Evolutionary conservation across 2,113 vertebrate genomes (phyloP).

Genomic region (Rhabdomys dilectus): DNA sequence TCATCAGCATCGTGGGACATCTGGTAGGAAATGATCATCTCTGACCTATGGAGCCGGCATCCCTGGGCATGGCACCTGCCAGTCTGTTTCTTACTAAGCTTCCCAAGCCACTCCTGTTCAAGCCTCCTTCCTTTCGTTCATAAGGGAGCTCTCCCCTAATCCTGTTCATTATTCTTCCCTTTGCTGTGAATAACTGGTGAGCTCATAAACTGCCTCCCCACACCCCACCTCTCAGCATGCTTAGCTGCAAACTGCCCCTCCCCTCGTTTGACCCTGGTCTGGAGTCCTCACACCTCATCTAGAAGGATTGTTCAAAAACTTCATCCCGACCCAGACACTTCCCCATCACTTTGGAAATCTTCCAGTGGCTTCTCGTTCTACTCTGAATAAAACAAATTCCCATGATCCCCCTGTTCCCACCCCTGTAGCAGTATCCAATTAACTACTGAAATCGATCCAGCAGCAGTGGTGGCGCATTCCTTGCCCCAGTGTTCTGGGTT

Average conservation of each 20-base stretch:
- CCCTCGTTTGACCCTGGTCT: neutral
- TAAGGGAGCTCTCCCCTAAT: neutral
- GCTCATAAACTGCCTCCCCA: too few relatives aligned
- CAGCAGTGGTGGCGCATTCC: too few relatives aligned
- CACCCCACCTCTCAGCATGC: too few relatives aligned
- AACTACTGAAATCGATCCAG: too few relatives aligned
- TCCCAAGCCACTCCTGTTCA: neutral
- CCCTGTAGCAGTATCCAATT: too few relatives aligned
- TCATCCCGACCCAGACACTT: neutral
- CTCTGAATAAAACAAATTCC: too few relatives aligned
- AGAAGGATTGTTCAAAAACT: neutral
- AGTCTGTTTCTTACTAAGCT: neutral
- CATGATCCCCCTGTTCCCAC: too few relatives aligned
- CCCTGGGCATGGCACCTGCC: neutral
- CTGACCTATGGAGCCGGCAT: neutral
- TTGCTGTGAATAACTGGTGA: neutral
- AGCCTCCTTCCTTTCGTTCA: neutral
- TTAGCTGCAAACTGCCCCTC: neutral
- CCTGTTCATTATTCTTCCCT: neutral
- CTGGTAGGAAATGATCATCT: constrained; percentile 30
- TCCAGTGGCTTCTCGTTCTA: too few relatives aligned
- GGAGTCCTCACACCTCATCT: neutral
- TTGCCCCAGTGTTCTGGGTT: too few relatives aligned
- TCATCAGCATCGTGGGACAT: neutral
- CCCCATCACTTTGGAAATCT: neutral